These are phyloP conservation scores for Meganola albula DNA, from an alignment of 2,888 invertebrate genomes.

Conservation along the genomic window DNA sequence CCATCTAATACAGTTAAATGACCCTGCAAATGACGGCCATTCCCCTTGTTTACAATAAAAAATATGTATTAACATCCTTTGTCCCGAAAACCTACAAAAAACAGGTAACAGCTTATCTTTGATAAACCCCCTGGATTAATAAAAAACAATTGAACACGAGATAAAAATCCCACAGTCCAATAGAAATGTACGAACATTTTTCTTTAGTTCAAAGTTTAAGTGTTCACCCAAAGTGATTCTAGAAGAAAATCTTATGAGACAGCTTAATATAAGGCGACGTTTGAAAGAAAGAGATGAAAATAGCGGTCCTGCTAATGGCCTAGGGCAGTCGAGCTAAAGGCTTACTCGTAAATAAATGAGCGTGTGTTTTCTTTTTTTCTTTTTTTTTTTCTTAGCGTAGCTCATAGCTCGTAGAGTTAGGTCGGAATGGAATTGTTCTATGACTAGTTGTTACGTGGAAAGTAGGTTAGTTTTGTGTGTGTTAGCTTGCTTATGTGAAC, in stretches of 20 bases:
- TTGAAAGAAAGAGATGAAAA: constrained; percentile 42
- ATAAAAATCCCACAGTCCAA: constrained; percentile 23
- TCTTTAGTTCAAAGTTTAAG: constrained; percentile 47
- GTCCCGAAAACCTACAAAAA: constrained; percentile 11
- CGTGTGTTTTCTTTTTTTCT: constrained; percentile 45
- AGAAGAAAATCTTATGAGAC: constrained; percentile 47
- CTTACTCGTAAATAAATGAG: constrained; percentile 63
- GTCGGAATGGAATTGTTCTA: constrained; percentile 33
- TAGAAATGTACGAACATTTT: constrained; percentile 32
- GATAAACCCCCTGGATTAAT: constrained; percentile 16
- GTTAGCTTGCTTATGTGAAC: constrained; percentile 17
- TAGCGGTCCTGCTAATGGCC: constrained; percentile 58
- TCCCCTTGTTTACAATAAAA: constrained; percentile 14
- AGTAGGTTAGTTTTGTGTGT: constrained; percentile 34
- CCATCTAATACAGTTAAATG: constrained; percentile 16
- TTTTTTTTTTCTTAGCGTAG: constrained; percentile 38
- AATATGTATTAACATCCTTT: constrained; percentile 17
- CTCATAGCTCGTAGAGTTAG: constrained; percentile 27
- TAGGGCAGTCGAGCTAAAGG: constrained; percentile 50
- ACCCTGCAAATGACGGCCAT: constrained; percentile 15
- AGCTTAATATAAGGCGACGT: constrained; percentile 37
- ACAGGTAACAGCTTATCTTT: constrained; percentile 15
- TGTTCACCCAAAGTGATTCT: constrained; percentile 47
- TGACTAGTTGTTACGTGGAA: constrained; percentile 28
- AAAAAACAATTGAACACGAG: constrained; percentile 26